Base-by-base conservation (phyloP, 2,113 vertebrate species). In the Menidia beryllina region DNA sequence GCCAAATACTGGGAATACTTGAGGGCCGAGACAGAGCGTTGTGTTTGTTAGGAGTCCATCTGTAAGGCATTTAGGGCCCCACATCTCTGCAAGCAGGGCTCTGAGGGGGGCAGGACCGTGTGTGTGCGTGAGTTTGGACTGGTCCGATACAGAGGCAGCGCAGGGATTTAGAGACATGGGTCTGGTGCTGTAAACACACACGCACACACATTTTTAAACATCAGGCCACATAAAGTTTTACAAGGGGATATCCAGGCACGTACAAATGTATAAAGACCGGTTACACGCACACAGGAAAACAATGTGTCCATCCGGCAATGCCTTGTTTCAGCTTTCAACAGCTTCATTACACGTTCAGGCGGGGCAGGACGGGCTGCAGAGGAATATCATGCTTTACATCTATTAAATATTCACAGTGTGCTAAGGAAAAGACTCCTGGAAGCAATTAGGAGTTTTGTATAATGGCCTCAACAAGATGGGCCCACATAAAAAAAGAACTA, bases 1-100 rank as follows among this genome's bases (percentile, higher is more conserved):
- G 86, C 85, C 86, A 90, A 90, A 89, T 89, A 88, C 80, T 92
- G 87, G 78, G 75, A 91, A 92, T 91, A 83, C 77, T 86, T 86
- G 82, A 84, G 87, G 88, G 73, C 66, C 68, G 56, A 66, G 76
- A 63, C 73, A 77, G 86, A 89, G 83, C 80, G 85, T 81, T 76
- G 76, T 83, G 88, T 90, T 89, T 91, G 90, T 89, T 86, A 83
- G 77, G 84, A 90, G 88, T 90, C 90, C 90, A 91, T 91, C 91
- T 92, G 91, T 85, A 85, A 90, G 72, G 86, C 82, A 88, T 92
- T 91, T 86, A 86, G 87, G 86, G 86, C 81, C 89, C 83, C 91
- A 87, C 65, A 69, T 56, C 79, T 86, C 83, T 85, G 72, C 83
- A 81, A 80, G 80, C 83, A 80, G 7, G 41, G 59, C 81, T 83